A percentile compares a stretch with the other conserved stretches of the same genome.
These are phyloP conservation scores for Orthosia gothica DNA, from an alignment of 2,888 invertebrate species.

Conservation along the genomic window DNA sequence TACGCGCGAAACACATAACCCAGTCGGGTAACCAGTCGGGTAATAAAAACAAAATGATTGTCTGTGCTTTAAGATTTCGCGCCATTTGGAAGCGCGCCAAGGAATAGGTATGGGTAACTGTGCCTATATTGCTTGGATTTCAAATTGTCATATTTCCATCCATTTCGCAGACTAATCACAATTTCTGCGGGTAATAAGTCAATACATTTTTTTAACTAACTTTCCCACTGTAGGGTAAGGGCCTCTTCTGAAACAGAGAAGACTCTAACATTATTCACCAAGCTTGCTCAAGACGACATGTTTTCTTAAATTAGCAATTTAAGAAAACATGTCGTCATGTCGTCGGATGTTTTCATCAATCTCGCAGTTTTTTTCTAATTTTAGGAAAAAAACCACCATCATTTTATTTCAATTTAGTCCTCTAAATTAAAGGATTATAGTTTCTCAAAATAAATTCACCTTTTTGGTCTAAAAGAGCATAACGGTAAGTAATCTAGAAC, in stretches of 20 bases:
- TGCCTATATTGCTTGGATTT: constrained; percentile 21
- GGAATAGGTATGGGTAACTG: constrained; percentile 26
- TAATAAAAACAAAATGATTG: neutral
- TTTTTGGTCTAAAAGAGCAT: constrained; percentile 1
- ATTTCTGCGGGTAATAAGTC: too few relatives aligned
- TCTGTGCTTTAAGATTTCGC: constrained; percentile 19
- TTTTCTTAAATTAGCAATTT: too few relatives aligned
- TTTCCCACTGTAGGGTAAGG: too few relatives aligned
- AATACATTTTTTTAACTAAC: too few relatives aligned
- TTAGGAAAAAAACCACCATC: neutral
- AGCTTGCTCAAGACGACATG: too few relatives aligned
- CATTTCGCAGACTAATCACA: neutral
- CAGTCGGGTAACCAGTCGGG: too few relatives aligned
- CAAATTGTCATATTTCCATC: neutral
- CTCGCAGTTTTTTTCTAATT: neutral
- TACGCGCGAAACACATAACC: too few relatives aligned
- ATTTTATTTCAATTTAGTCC: too few relatives aligned
- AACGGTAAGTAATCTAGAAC: constrained; percentile 4
- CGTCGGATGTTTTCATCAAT: neutral
- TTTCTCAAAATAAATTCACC: constrained; percentile 4
- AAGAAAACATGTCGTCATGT: too few relatives aligned
- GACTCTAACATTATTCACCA: too few relatives aligned
- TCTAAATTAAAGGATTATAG: too few relatives aligned
- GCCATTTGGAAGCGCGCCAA: constrained; percentile 36
- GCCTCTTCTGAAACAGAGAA: too few relatives aligned